These are phyloP conservation scores for Rattus rattus DNA, from an alignment of 2,113 vertebrate species.

Conservation along the genomic window DNA sequence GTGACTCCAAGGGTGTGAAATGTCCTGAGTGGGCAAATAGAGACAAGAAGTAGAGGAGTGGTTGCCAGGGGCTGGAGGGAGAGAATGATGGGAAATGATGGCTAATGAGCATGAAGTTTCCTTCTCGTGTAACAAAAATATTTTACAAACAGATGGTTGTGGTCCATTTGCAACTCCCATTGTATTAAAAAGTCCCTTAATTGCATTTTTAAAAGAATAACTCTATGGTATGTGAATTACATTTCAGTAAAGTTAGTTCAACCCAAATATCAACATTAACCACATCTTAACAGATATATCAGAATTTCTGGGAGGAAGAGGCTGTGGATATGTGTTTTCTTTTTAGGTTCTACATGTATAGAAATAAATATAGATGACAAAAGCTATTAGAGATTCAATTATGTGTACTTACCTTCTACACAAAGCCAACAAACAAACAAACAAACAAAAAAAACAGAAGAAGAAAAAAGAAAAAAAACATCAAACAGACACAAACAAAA, in stretches of 20 bases:
- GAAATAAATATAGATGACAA: neutral
- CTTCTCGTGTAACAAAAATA: neutral
- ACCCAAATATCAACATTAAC: neutral
- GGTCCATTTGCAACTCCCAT: neutral
- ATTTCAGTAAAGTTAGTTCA: neutral
- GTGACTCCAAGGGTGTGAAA: neutral
- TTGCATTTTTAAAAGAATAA: neutral
- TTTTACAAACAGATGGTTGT: neutral
- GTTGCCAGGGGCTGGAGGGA: neutral
- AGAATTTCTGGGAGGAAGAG: slow-evolving; percentile 24
- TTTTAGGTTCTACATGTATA: neutral
- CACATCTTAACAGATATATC: neutral
- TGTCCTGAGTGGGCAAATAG: neutral
- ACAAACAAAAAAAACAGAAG: neutral
- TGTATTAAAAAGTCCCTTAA: neutral
- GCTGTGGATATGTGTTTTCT: neutral
- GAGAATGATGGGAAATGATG: neutral
- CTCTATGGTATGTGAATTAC: neutral
- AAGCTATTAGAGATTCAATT: neutral
- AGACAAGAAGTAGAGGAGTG: neutral
- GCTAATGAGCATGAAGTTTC: neutral
- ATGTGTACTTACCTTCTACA: neutral
- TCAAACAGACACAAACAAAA: neutral
- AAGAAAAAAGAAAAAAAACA: neutral
- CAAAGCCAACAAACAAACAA: slow-evolving; percentile 19